Evolutionary conservation across 2,113 vertebrate species (phyloP).

Genomic region (Ammodytes dubius): DNA sequence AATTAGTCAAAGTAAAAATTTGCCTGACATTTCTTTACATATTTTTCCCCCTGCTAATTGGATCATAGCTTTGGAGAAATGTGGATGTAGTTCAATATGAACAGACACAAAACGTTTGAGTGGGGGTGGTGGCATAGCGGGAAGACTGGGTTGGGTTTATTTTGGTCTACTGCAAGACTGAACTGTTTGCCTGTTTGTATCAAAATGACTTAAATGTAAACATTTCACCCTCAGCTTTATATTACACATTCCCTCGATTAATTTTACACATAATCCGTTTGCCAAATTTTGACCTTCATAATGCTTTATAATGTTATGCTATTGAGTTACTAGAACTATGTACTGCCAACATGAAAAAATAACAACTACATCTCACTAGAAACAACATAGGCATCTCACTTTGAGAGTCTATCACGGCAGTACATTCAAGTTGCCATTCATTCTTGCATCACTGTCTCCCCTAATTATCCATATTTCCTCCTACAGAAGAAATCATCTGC

Average conservation of each 20-base stretch:
- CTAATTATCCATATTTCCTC: slow-evolving; percentile 63
- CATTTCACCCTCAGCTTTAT: neutral
- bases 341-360: neutral
- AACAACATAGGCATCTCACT: neutral
- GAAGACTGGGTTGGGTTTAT: neutral
- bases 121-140: neutral
- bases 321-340: neutral
- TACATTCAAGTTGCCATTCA: slow-evolving; percentile 13
- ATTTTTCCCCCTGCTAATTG: neutral
- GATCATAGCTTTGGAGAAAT: neutral
- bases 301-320: neutral
- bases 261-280: neutral
- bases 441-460: slow-evolving; percentile 43
- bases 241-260: neutral
- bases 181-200: neutral
- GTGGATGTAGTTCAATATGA: neutral
- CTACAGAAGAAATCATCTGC: slow-evolving; percentile 34
- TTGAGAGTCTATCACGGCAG: slow-evolving; percentile 19
- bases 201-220: neutral
- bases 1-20: too few relatives aligned
- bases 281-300: neutral
- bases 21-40: too few relatives aligned
- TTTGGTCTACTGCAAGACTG: neutral
- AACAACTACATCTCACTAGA: neutral
- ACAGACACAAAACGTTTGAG: neutral